These are phyloP conservation scores for Papilio protenor DNA, from an alignment of 2,888 invertebrate genomes.

Conservation along the genomic window DNA sequence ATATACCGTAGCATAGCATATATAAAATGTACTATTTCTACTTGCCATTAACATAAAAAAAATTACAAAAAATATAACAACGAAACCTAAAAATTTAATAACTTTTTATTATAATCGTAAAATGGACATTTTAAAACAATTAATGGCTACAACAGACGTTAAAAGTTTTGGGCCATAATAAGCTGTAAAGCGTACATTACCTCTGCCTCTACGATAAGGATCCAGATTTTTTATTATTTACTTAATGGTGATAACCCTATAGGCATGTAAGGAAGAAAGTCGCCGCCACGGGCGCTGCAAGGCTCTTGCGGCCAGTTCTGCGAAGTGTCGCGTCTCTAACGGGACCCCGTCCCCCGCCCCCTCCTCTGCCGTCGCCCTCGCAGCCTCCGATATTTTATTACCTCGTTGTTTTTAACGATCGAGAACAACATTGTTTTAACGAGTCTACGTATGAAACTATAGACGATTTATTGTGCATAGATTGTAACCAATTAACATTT, in stretches of 20 bases:
- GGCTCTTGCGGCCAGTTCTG: constrained; percentile 51
- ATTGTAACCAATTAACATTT: constrained; percentile 37
- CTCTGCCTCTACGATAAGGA: background rate
- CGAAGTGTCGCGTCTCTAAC: constrained; percentile 60
- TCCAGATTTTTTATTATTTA: background rate
- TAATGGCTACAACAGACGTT: no score
- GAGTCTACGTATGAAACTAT: constrained; percentile 41
- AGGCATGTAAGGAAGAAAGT: constrained; percentile 41
- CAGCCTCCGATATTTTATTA: constrained; percentile 55
- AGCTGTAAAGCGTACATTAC: background rate
- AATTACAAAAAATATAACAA: no score
- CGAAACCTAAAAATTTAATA: no score
- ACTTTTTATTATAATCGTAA: no score
- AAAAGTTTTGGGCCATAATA: no score
- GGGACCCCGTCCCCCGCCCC: constrained; percentile 47
- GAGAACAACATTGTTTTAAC: constrained; percentile 50
- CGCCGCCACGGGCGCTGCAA: constrained; percentile 43
- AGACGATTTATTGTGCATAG: constrained; percentile 37
- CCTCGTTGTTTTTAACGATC: constrained; percentile 60
- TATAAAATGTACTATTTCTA: no score
- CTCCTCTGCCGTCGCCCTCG: constrained; percentile 43
- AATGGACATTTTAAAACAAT: no score
- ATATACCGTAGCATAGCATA: background rate
- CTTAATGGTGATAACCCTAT: constrained; percentile 32
- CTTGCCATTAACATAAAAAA: no score